Evolutionary conservation across 1,140 invertebrate genomes (phyloP), one percentile per base, ranked within the genome.

Genomic region (Oncopodura yosiiana): DNA sequence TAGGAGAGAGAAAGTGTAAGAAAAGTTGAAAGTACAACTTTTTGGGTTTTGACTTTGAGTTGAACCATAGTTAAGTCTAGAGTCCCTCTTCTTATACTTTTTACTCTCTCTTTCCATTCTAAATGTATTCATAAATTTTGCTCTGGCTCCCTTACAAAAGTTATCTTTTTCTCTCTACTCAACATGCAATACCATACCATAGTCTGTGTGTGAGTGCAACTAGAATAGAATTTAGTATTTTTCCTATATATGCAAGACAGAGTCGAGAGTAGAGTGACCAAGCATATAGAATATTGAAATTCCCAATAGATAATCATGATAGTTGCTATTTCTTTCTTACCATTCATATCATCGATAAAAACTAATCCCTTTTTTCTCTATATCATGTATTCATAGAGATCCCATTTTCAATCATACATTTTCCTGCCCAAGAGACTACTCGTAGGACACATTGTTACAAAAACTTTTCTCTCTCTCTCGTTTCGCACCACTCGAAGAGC

Each of bases 281-380:
- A n/a, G n/a, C n/a, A n/a, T n/a, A 56, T 56, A 50, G 54, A 56
- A 56, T 56, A 56, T 56, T 56, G 54, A 56, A 56, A 56, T 56
- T 56, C 54, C 54, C 54, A 49, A 56, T 56, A 56, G 54, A 56
- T 56, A 56, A 56, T 56, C 53, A 49, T 46, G 34, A 26, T n/a
- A 24, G 5, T 14, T 24, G 19, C 29, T 36, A 12, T 36, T 39
- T 38, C 48, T 23, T 27, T 24, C n/a, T 38, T 24, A 24, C 46
- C 21, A 24, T 18, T 21, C 41, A 5, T 21, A 16, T 48, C 3
- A 27, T 27, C 18, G 9, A 29, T 14, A 46, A n/a, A 34, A 14
- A 11, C 14, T 14, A 19, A 24, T 2, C 9, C 18, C 14, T 6
- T 1, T 27, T 5, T 14, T 6, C 29, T 32, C n/a, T 18, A 21